Evolutionary conservation across 2,888 invertebrate genomes (phyloP).

Genomic region (Sminthurides aquaticus): DNA sequence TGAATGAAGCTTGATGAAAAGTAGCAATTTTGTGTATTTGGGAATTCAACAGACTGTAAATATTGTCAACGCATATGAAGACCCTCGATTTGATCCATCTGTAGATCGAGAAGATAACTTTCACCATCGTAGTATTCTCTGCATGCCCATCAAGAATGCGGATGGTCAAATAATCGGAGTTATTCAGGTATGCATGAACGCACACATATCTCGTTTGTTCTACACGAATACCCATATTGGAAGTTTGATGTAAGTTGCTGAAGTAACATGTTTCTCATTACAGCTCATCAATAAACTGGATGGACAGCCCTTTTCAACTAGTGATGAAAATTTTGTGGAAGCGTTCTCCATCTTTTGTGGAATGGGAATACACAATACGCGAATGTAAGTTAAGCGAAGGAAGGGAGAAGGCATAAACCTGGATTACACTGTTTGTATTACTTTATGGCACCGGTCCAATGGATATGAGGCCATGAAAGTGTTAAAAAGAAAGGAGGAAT

Average conservation of each 20-base stretch:
- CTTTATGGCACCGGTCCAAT: too few species aligned
- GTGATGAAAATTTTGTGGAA: conserved; percentile 93
- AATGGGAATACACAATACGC: conserved; percentile 93
- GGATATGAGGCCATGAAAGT: too few species aligned
- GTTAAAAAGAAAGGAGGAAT: too few species aligned
- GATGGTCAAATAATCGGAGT: conserved; percentile 86
- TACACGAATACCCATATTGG: neutral
- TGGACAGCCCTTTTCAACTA: conserved; percentile 80
- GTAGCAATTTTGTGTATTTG: too few species aligned
- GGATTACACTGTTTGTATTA: neutral
- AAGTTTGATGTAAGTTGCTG: neutral
- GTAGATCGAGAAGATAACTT: conserved; percentile 77
- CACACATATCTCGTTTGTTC: neutral
- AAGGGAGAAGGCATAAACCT: neutral
- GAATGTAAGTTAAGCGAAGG: conserved; percentile 57
- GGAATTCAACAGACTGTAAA: conserved; percentile 65
- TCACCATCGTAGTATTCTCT: conserved; percentile 79
- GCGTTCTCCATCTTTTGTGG: conserved; percentile 97
- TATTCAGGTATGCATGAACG: conserved; percentile 63
- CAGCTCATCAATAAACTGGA: conserved; percentile 83
- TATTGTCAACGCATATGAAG: conserved; percentile 81
- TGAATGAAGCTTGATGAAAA: too few species aligned
- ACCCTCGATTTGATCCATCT: conserved; percentile 72
- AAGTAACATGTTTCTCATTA: too few species aligned
- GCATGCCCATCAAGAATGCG: conserved; percentile 94